A percentile compares a stretch with the other conserved stretches of the same genome.
These are phyloP conservation scores for Aphis craccivora DNA, from an alignment of 1,140 invertebrate species.

Conservation along the genomic window DNA sequence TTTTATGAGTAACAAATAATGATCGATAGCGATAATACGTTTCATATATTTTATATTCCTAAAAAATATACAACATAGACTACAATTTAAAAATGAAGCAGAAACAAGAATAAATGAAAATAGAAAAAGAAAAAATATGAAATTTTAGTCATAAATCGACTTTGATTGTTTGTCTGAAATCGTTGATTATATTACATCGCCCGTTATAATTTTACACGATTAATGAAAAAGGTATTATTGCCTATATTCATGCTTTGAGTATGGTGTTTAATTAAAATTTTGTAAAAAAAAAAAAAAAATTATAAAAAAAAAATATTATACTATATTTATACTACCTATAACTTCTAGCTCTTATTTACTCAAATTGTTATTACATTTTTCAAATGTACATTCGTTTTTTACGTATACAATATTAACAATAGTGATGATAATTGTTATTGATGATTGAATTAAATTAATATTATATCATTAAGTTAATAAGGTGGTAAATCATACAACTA, in stretches of 20 bases:
- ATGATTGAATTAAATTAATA: not conserved
- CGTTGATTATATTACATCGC: not conserved
- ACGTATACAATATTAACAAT: not conserved
- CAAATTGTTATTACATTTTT: not conserved
- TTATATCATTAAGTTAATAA: not conserved
- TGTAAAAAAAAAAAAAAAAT: not conserved
- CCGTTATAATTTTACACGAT: conserved; percentile 19
- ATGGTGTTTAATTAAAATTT: not conserved
- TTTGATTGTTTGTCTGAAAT: not conserved
- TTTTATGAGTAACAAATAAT: not conserved
- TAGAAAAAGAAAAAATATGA: no score
- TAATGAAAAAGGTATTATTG: not conserved
- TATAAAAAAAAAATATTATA: no score
- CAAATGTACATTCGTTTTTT: not conserved
- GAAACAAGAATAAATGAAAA: not conserved
- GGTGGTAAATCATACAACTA: not conserved
- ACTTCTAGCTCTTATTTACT: not conserved
- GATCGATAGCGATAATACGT: not conserved
- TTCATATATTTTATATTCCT: not conserved
- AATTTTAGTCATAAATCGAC: not conserved
- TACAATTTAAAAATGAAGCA: not conserved
- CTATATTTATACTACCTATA: not conserved
- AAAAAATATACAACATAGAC: not conserved
- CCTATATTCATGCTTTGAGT: no score
- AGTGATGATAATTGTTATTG: not conserved